Evolutionary conservation across 2,888 invertebrate genomes (phyloP).

Genomic region (Brachynemurus nebulosus): DNA sequence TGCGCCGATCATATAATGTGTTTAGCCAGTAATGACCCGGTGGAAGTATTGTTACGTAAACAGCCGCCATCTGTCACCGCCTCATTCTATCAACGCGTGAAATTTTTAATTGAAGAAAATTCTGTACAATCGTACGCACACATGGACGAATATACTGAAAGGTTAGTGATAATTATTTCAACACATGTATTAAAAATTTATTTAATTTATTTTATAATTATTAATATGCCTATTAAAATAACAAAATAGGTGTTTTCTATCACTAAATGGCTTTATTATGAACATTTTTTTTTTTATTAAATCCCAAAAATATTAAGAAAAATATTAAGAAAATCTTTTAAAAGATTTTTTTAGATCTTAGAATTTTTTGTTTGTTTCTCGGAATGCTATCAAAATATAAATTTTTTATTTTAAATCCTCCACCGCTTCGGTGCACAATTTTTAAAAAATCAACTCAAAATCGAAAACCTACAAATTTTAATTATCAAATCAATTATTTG

Average conservation of each 20-base stretch:
- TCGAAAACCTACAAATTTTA: too few relatives aligned
- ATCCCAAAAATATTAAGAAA: not conserved
- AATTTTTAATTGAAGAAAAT: slow-evolving; percentile 96
- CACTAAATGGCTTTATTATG: slow-evolving; percentile 4
- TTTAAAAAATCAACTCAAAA: slow-evolving; percentile 1
- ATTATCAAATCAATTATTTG: not conserved
- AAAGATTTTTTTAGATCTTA: not conserved
- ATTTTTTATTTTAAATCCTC: slow-evolving; percentile 1
- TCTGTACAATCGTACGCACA: slow-evolving; percentile 98
- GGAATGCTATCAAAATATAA: not conserved
- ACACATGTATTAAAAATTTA: not conserved
- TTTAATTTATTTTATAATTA: not conserved
- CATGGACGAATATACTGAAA: slow-evolving; percentile 94
- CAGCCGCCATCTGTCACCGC: slow-evolving; percentile 94
- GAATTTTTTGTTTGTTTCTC: not conserved
- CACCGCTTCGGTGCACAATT: slow-evolving; percentile 3
- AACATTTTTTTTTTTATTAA: not conserved
- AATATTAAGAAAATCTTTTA: not conserved
- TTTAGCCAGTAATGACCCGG: slow-evolving; percentile 89
- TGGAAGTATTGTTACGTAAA: slow-evolving; percentile 88
- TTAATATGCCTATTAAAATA: slow-evolving; percentile 1
- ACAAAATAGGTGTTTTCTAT: slow-evolving; percentile 1
- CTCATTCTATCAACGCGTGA: slow-evolving; percentile 93
- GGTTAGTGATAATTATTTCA: slow-evolving; percentile 52
- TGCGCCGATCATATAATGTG: slow-evolving; percentile 91